These are phyloP conservation scores for Micrasema longulum DNA, from an alignment of 1,140 invertebrate genomes.

Conservation along the genomic window DNA sequence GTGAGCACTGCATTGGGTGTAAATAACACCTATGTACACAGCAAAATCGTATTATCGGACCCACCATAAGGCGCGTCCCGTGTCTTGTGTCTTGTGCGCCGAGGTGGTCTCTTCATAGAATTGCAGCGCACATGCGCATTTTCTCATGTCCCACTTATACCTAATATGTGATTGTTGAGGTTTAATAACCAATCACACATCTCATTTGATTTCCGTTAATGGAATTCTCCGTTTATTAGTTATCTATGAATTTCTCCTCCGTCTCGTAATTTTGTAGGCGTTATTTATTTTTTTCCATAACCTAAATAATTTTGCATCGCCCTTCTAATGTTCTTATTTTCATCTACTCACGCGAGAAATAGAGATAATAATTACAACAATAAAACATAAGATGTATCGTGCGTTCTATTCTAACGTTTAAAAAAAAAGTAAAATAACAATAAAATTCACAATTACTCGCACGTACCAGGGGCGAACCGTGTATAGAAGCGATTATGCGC, in stretches of 20 bases:
- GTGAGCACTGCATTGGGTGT: no score
- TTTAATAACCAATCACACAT: constrained; percentile 15
- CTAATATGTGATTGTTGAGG: constrained; percentile 15
- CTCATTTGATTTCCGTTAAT: neutral
- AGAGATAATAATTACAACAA: no score
- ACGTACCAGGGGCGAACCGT: no score
- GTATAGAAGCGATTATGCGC: no score
- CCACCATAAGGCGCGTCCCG: neutral
- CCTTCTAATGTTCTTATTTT: neutral
- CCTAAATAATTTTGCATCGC: neutral
- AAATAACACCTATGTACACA: no score
- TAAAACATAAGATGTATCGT: no score
- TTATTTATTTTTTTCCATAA: neutral
- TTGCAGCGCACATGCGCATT: neutral
- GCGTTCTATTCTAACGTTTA: no score
- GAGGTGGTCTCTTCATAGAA: neutral
- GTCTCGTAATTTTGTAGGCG: no score
- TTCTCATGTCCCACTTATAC: constrained; percentile 28
- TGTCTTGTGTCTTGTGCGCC: constrained; percentile 1
- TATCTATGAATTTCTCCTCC: neutral
- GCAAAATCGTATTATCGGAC: neutral
- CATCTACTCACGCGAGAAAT: no score
- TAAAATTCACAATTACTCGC: no score
- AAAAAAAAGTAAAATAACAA: no score
- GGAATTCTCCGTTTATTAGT: neutral